phyloP scores from a whole-genome alignment of 1,140 invertebrate species.

The Caenorhabditis inopinata region DNA sequence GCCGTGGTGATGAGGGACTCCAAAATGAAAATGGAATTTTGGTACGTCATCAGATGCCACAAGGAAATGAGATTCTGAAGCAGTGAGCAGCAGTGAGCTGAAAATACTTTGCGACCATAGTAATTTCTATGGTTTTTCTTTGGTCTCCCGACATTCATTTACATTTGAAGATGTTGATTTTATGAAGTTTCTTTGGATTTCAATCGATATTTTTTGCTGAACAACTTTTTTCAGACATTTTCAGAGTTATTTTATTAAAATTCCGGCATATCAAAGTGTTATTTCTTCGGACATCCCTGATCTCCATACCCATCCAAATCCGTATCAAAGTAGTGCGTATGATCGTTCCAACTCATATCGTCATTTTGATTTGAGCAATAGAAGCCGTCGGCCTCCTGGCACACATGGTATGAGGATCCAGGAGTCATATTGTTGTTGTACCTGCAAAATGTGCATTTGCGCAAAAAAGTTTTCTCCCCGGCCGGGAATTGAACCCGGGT shows the following conservation, averaged over 20 bases:
- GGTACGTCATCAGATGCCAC: slow-evolving; percentile 32
- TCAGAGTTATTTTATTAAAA: too few species aligned
- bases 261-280: too few species aligned
- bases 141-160: too few species aligned
- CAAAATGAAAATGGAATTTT: slow-evolving; percentile 41
- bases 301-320: slow-evolving; percentile 21
- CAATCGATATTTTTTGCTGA: too few species aligned
- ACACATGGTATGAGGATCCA: background rate
- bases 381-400: slow-evolving; percentile 33
- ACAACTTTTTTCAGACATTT: too few species aligned
- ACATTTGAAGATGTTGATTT: too few species aligned
- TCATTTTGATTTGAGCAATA: slow-evolving; percentile 27
- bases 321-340: slow-evolving; percentile 26
- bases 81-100: background rate
- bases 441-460: background rate
- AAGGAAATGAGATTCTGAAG: slow-evolving; percentile 16
- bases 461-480: slow-evolving; percentile 50
- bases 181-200: too few species aligned
- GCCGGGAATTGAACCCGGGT: slow-evolving; percentile 59
- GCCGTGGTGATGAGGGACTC: slow-evolving; percentile 21
- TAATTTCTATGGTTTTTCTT: too few species aligned
- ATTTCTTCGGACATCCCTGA: slow-evolving; percentile 35
- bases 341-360: slow-evolving; percentile 20
- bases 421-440: slow-evolving; percentile 40
- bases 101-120: too few species aligned